Evolutionary conservation across 2,888 invertebrate species (phyloP).

Genomic region (Malacosoma neustria): DNA sequence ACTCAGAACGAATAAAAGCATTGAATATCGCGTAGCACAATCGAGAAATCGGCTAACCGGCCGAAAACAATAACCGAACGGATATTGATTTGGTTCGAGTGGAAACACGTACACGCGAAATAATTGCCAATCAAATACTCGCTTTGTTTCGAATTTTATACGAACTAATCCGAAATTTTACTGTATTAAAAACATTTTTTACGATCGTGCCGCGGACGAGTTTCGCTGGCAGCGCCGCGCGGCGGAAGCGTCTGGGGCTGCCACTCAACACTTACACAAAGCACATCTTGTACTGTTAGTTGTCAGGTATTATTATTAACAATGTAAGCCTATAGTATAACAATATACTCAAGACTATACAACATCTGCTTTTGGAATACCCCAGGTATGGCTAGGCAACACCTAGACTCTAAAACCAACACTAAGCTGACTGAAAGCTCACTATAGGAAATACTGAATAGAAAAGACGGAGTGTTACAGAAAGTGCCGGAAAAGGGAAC

Average conservation of each 20-base stretch:
- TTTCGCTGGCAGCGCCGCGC: slow-evolving; percentile 13
- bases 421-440: too few relatives aligned
- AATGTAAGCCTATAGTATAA: too few relatives aligned
- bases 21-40: slow-evolving; percentile 11
- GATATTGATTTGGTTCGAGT: slow-evolving; percentile 24
- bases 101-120: slow-evolving; percentile 32
- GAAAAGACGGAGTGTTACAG: too few relatives aligned
- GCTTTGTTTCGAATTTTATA: slow-evolving; percentile 70
- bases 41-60: slow-evolving; percentile 27
- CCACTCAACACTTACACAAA: too few relatives aligned
- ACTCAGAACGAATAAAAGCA: neutral
- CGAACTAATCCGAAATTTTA: slow-evolving; percentile 69
- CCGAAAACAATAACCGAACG: slow-evolving; percentile 36
- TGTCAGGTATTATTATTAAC: too few relatives aligned
- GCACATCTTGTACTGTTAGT: too few relatives aligned
- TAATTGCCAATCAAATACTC: slow-evolving; percentile 62
- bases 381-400: too few relatives aligned
- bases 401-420: too few relatives aligned
- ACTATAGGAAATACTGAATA: too few relatives aligned
- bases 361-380: too few relatives aligned
- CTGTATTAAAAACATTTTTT: slow-evolving; percentile 69
- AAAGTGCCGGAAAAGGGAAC: too few relatives aligned
- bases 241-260: slow-evolving; percentile 33
- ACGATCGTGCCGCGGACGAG: slow-evolving; percentile 29
- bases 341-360: too few relatives aligned